Evolutionary conservation across 2,797 vertebrate genomes (phyloP), one percentile per base, ranked within the genome.

Genomic region (Enteromius paludinosus): DNA sequence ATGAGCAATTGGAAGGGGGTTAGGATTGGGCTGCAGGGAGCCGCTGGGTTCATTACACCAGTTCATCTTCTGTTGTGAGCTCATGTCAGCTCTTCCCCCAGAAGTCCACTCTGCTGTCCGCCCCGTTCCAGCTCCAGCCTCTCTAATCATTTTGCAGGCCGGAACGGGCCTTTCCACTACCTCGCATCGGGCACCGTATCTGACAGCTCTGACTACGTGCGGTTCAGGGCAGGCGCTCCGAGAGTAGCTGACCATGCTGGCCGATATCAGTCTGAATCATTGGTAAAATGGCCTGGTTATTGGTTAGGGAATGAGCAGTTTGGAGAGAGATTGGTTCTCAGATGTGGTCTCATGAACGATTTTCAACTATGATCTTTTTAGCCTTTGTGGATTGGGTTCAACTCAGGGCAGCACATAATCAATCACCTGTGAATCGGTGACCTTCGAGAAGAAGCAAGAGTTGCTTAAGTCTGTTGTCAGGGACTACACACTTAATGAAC

Each of bases 401-500:
- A 72, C 77, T 79, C 66, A 64, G 61, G 28, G 72, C 79, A 74
- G 84, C 70, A 75, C 64, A 83, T 85, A 90, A 90, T 91, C 64
- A 89, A 91, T 90, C 90, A 90, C 75, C 82, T 87, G 79, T 87
- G 88, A 91, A 89, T 89, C 89, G 52, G 35, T 86, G 86, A 88
- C 86, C 78, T 85, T 82, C 79, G 83, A 88, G 90, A 91, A 91
- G 88, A 90, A 89, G 84, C 83, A 82, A 86, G 81, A 88, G 87
- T 91, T 75, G 56, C 33, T 79, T 81, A 84, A 89, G 85, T 83
- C 86, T 84, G 85, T 90, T 89, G 86, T 88, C 61, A 78, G 86
- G 87, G 90, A 93, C 92, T 92, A 91, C 61, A 52, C 20, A 33
- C 84, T 91, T 90, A 86, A 90, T 90, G 15, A 79, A 85, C 76